These are phyloP conservation scores for Microctenopoma lineatum DNA, from an alignment of 2,797 vertebrate genomes.

Conservation along the genomic window DNA sequence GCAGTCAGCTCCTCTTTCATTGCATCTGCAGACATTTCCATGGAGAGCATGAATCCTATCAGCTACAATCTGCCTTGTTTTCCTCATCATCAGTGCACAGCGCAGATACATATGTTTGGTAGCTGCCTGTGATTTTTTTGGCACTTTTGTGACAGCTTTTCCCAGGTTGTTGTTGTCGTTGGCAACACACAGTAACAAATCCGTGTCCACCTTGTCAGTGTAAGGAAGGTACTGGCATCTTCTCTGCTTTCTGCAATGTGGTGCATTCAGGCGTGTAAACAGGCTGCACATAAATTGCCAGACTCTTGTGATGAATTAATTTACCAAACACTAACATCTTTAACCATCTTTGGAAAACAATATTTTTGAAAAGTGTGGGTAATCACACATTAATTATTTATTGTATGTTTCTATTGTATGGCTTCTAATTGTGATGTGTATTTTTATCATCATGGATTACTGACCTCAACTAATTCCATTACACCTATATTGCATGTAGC, in stretches of 20 bases:
- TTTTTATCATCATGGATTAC: not conserved
- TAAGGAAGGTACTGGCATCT: slow-evolving; percentile 16
- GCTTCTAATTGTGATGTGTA: not conserved
- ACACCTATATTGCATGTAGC: not conserved
- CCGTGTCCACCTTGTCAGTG: slow-evolving; percentile 40
- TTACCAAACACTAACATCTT: not conserved
- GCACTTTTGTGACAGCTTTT: slow-evolving; percentile 53
- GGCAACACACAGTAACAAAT: slow-evolving; percentile 44
- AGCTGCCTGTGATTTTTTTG: slow-evolving; percentile 35
- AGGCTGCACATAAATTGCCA: slow-evolving; percentile 5
- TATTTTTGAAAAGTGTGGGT: not conserved
- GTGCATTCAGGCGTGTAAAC: not conserved
- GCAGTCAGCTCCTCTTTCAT: slow-evolving; percentile 13
- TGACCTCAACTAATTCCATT: not conserved
- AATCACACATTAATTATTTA: not conserved
- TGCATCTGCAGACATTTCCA: slow-evolving; percentile 33
- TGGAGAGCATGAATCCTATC: slow-evolving; percentile 44
- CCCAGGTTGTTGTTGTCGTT: slow-evolving; percentile 47
- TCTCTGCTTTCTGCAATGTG: slow-evolving; percentile 8
- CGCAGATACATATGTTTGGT: slow-evolving; percentile 39
- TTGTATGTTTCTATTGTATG: not conserved
- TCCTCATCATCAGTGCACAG: slow-evolving; percentile 39
- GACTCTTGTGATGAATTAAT: not conserved
- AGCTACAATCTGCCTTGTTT: slow-evolving; percentile 39
- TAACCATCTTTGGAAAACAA: not conserved